A percentile compares a stretch with the other conserved stretches of the same genome.
Evolutionary conservation across 1,140 invertebrate genomes (phyloP).

Genomic region (Drosophila tropicalis): DNA sequence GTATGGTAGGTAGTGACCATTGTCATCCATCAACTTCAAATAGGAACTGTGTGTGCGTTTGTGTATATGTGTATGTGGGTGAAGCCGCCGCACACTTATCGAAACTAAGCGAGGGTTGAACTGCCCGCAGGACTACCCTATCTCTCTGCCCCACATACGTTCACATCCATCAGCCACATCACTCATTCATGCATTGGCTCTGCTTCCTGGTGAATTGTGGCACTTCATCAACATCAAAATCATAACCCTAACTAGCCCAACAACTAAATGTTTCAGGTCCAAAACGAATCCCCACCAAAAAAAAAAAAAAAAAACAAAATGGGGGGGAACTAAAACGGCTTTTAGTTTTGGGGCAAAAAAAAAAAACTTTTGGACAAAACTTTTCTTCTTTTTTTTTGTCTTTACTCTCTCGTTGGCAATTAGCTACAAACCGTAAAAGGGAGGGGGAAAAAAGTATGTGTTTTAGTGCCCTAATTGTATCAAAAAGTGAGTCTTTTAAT

Average conservation of each 20-base stretch:
- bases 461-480: neutral
- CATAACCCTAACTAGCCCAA: constrained; percentile 34
- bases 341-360: neutral
- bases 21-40: constrained; percentile 58
- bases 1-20: constrained; percentile 33
- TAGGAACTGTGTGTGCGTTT: constrained; percentile 1
- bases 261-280: constrained; percentile 10
- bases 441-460: neutral
- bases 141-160: neutral
- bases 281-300: neutral
- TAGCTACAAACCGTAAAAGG: neutral
- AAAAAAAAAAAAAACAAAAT: neutral
- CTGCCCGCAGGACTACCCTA: neutral
- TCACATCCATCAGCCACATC: constrained; percentile 53
- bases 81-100: constrained; percentile 53
- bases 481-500: neutral
- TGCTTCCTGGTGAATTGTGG: constrained; percentile 32
- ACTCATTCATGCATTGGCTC: constrained; percentile 43
- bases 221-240: constrained; percentile 56
- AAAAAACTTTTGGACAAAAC: constrained; percentile 6
- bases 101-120: constrained; percentile 22
- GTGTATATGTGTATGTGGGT: neutral
- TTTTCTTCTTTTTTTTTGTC: neutral
- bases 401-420: neutral
- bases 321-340: neutral